Evolutionary conservation across 1,140 invertebrate species (phyloP), one percentile per base, ranked within the genome.

Genomic region (Heliconius hermathena): DNA sequence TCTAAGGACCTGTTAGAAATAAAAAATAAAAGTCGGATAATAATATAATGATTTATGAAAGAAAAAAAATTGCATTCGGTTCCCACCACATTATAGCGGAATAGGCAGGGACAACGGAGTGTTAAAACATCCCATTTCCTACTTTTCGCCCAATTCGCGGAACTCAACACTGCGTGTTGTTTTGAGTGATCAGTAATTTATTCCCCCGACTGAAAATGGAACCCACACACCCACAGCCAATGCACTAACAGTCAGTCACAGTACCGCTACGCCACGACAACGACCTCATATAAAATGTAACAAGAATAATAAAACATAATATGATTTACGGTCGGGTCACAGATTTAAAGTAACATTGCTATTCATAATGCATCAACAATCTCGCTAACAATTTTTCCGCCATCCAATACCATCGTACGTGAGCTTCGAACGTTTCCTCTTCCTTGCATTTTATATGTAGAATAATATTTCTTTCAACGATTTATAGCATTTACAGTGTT

Each of bases 401-500:
- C 60, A 66, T 66, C 60, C 60, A 16, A 29, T 66, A 66, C 22
- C 22, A 22, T 29, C 9, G 60, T 66, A 66, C 60, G 60, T 66
- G 60, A 18, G 60, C 60, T 29, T 11, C 60, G 60, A 66, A 29
- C 60, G 60, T 66, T 66, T 66, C 60, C 60, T 66, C 26, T 66
- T 66, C 60, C 60, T 26, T 66, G 60, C 60, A 66, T 66, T 66
- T 66, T 66, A 66, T 26, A 66, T 66, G 60, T 16, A 29, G 3
- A 46, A 66, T 66, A 66, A 66, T 66, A 66, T 66, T 66, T 66
- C 60, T 66, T 66, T 66, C 60, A 66, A 66, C 60, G n/a, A 66
- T 66, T 66, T 66, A 29, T 66, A 29, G 60, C 60, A 66, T 13
- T 26, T 16, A 26, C 22, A 26, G 22, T 66, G 22, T 29, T 29